Evolutionary conservation across 2,113 vertebrate genomes (phyloP).

Genomic region (Antechinus stuartii): DNA sequence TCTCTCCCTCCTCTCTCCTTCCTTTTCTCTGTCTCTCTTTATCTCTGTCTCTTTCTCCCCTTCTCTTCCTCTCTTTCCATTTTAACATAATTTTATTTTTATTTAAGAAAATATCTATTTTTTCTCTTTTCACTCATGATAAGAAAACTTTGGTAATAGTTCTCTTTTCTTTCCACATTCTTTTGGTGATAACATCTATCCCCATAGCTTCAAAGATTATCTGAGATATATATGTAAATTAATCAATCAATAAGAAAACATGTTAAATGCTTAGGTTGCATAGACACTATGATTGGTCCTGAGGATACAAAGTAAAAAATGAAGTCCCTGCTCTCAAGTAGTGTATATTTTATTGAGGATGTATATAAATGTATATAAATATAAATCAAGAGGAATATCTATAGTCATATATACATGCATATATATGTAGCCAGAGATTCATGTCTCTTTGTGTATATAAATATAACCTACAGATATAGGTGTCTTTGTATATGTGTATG

Average conservation of each 20-base stretch:
- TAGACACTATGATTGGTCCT: background rate
- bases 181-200: background rate
- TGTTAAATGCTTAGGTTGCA: background rate
- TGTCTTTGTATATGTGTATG: no score
- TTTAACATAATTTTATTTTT: background rate
- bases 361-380: background rate
- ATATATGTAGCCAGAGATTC: background rate
- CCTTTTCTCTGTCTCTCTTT: background rate
- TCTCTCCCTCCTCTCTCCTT: no score
- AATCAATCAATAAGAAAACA: background rate
- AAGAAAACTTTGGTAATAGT: background rate
- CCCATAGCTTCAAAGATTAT: background rate
- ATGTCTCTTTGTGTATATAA: no score
- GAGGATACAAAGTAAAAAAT: background rate
- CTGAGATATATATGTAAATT: background rate
- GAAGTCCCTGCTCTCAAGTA: background rate
- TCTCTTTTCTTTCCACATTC: background rate
- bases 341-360: background rate
- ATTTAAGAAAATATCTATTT: background rate
- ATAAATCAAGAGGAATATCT: background rate
- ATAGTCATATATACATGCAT: background rate
- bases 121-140: background rate
- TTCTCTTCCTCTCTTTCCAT: background rate
- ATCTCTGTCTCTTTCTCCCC: background rate
- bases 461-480: no score